These are phyloP conservation scores for Doryteuthis pealeii DNA, from an alignment of 1,140 invertebrate genomes.

Conservation along the genomic window DNA sequence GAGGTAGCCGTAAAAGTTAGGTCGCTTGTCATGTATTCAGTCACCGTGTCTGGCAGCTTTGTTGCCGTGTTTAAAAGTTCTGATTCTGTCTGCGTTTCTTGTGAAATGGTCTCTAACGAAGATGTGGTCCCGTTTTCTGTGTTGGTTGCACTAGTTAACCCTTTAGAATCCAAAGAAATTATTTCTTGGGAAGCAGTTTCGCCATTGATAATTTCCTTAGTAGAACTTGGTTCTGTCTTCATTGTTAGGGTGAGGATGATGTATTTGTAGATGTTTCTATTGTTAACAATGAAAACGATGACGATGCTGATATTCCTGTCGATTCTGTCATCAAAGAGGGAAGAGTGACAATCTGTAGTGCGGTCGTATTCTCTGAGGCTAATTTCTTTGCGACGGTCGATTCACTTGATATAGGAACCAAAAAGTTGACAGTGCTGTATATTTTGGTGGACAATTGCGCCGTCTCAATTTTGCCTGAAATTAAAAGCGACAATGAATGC, in stretches of 20 bases:
- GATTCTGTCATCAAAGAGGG: neutral
- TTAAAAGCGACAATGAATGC: too few species aligned
- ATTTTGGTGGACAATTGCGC: too few species aligned
- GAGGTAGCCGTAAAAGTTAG: too few species aligned
- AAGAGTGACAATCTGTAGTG: neutral
- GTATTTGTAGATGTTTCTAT: neutral
- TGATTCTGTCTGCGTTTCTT: too few species aligned
- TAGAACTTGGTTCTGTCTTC: neutral
- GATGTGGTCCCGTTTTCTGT: neutral
- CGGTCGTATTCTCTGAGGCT: neutral
- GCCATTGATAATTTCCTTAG: neutral
- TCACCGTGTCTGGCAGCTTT: too few species aligned
- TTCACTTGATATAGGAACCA: neutral
- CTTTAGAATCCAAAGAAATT: neutral
- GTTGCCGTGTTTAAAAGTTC: too few species aligned
- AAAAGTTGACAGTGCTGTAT: too few species aligned
- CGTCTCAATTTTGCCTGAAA: too few species aligned
- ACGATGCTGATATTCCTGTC: neutral
- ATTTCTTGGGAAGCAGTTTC: neutral
- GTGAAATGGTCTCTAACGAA: too few species aligned
- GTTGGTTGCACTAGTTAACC: neutral
- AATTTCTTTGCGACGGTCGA: neutral
- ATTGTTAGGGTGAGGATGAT: neutral
- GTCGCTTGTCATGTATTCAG: too few species aligned
- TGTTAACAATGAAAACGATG: neutral